Conservation (phyloP, 2,113 vertebrate species). For the Neofelis nebulosa region DNA sequence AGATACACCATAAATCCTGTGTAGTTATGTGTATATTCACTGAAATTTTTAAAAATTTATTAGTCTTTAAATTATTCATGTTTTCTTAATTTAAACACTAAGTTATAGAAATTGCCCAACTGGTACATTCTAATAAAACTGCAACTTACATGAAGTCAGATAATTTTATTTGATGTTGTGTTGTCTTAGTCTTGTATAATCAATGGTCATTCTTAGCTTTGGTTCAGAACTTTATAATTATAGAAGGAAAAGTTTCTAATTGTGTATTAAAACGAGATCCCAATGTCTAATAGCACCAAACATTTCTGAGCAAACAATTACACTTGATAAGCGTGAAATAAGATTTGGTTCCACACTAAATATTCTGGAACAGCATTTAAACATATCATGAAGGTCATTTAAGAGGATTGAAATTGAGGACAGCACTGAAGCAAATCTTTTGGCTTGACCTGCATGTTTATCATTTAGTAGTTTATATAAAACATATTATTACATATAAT, state of each 20-base stretch:
- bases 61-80: constrained; percentile 59
- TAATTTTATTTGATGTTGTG: constrained; percentile 49
- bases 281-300: background rate
- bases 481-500: background rate
- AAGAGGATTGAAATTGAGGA: background rate
- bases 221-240: constrained; percentile 38
- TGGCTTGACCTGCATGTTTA: background rate
- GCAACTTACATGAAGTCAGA: constrained; percentile 36
- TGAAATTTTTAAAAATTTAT: constrained; percentile 65
- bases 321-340: constrained; percentile 2
- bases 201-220: constrained; percentile 41
- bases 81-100: constrained; percentile 68
- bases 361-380: background rate
- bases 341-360: background rate
- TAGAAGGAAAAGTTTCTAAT: constrained; percentile 39
- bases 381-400: background rate
- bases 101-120: constrained; percentile 54
- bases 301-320: constrained; percentile 8
- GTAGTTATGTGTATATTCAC: constrained; percentile 37
- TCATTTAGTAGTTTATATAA: constrained; percentile 4
- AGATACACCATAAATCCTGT: constrained; percentile 11
- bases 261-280: background rate
- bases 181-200: constrained; percentile 50
- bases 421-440: background rate
- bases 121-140: constrained; percentile 47